Conservation (phyloP, 2,797 vertebrate genomes). For the Bovichtus variegatus region DNA sequence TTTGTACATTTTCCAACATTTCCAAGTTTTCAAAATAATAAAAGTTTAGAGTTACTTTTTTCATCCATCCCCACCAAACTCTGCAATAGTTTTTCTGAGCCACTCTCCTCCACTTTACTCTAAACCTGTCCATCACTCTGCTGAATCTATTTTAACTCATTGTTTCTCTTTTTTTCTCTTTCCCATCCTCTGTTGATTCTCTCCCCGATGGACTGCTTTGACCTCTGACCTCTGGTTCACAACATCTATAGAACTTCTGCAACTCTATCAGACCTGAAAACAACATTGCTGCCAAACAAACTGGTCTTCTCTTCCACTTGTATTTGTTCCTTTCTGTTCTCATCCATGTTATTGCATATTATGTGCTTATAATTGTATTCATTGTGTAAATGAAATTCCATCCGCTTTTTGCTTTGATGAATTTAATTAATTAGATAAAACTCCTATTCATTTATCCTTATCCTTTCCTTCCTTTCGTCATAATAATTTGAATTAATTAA, state of each 20-base stretch:
- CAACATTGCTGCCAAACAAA: conserved; percentile 19
- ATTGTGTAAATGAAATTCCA: not conserved
- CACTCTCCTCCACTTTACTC: conserved; percentile 35
- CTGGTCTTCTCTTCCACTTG: not conserved
- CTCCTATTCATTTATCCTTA: not conserved
- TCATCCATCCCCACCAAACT: conserved; percentile 13
- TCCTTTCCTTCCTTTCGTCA: not conserved
- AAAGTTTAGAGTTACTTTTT: not conserved
- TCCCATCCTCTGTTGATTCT: conserved; percentile 45
- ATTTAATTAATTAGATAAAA: not conserved
- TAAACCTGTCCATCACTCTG: conserved; percentile 33
- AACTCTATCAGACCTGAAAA: conserved; percentile 31
- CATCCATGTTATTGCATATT: too few relatives aligned
- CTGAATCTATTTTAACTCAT: conserved; percentile 33
- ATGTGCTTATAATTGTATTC: not conserved
- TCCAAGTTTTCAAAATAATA: not conserved
- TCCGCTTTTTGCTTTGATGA: not conserved
- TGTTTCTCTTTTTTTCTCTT: conserved; percentile 31
- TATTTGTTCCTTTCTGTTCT: not conserved
- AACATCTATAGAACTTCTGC: conserved; percentile 54
- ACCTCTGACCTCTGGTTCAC: conserved; percentile 68
- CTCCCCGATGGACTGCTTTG: conserved; percentile 52
- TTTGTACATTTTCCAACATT: too few relatives aligned
- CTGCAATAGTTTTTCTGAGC: conserved; percentile 55
- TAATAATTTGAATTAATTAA: not conserved